phyloP scores from a whole-genome alignment of 2,888 invertebrate species.

The Yponomeuta malinellus region DNA sequence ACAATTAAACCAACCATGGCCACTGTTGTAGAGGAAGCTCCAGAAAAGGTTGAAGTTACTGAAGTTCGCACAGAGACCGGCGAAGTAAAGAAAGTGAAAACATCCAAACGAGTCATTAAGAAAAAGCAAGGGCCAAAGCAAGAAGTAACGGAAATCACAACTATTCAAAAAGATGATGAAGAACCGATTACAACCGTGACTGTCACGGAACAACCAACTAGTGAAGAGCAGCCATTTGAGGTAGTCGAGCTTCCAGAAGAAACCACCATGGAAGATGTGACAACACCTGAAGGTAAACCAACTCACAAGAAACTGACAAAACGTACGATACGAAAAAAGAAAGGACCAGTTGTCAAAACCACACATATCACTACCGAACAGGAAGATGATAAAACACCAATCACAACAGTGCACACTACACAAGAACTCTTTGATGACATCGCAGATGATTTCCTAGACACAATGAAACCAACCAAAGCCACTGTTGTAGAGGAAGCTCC shows the following conservation, averaged over 20 bases:
- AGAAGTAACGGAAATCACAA: conserved; percentile 36
- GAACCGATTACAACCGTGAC: conserved; percentile 21
- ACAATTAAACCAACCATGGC: conserved; percentile 27
- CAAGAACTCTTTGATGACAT: conserved; percentile 27
- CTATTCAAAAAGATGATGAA: conserved; percentile 27
- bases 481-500: conserved; percentile 19
- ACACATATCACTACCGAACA: conserved; percentile 26
- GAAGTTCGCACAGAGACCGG: conserved; percentile 29
- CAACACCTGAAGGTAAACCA: conserved; percentile 18
- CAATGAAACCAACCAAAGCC: conserved; percentile 8
- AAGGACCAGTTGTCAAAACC: conserved; percentile 30
- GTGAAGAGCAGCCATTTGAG: conserved; percentile 10
- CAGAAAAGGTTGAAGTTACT: conserved; percentile 33
- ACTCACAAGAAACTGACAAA: conserved; percentile 38
- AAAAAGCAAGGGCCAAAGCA: conserved; percentile 36
- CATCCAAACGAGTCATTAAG: conserved; percentile 32
- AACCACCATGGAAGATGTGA: conserved; percentile 24
- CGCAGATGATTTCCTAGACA: conserved; percentile 20
- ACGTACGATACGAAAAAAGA: conserved; percentile 48
- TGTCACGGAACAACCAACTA: conserved; percentile 17
- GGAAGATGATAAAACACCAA: conserved; percentile 28
- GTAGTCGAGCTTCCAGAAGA: conserved; percentile 38
- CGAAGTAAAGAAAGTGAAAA: conserved; percentile 30
- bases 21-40: conserved; percentile 27
- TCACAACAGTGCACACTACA: conserved; percentile 35